phyloP scores from a whole-genome alignment of 2,888 invertebrate species.

The Drosophila cognata region DNA sequence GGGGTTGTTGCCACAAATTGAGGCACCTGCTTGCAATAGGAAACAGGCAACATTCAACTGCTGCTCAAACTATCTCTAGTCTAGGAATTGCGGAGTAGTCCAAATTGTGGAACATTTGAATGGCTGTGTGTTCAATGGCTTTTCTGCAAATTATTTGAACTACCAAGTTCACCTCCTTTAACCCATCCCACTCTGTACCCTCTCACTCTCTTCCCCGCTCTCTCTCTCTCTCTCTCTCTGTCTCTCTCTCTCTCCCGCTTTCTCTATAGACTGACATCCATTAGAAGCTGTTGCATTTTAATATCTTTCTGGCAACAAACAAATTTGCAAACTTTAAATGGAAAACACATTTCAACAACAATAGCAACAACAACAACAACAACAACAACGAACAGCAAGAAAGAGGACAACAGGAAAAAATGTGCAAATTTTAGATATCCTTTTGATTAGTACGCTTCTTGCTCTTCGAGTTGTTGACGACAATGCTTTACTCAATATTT shows the following conservation, averaged over 20 bases:
- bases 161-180: slow-evolving; percentile 17
- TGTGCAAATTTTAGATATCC: not conserved
- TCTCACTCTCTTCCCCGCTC: not conserved
- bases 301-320: slow-evolving; percentile 57
- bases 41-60: slow-evolving; percentile 10
- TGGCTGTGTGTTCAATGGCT: slow-evolving; percentile 45
- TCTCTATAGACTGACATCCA: slow-evolving; percentile 30
- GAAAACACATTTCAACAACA: slow-evolving; percentile 71
- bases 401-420: no score
- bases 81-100: not conserved
- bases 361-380: slow-evolving; percentile 9
- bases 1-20: slow-evolving; percentile 17
- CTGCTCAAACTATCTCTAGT: not conserved
- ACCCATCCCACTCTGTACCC: not conserved
- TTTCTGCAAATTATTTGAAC: slow-evolving; percentile 43
- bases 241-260: not conserved
- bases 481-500: not conserved
- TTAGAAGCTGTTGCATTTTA: slow-evolving; percentile 55
- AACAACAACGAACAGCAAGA: not conserved
- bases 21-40: slow-evolving; percentile 17
- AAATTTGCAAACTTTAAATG: slow-evolving; percentile 70
- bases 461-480: not conserved
- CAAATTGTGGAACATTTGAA: slow-evolving; percentile 27
- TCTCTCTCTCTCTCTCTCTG: not conserved
- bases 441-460: not conserved